Base-by-base conservation (phyloP, 2,888 invertebrate genomes). In the Latheticus oryzae region DNA sequence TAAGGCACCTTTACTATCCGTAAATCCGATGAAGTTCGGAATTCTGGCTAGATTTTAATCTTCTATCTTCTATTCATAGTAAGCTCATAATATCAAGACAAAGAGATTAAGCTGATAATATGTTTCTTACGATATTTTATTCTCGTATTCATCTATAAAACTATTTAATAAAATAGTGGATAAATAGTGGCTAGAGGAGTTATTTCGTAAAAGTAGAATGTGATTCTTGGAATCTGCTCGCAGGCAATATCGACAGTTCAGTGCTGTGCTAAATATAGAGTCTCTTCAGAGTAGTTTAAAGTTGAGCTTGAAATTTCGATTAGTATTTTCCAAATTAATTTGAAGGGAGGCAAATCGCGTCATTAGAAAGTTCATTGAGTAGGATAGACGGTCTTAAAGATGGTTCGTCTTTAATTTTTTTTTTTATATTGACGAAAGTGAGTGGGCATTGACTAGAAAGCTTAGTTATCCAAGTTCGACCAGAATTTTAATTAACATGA, bases 291-390 rank as follows among this genome's bases (percentile, higher is more conserved):
- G 38, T 50, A 50, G 50, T 50, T 50, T 50, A 50, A 50, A 50
- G 50, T 50, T 50, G 30, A 5, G 32, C 11, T 32, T 45, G 50
- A 50, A 50, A 50, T 38, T 50, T 50, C 50, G 50, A 50, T 50
- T 38, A 50, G 50, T 50, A 38, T 50, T 50, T 50, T 50, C 16
- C 26, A 26, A 38, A 50, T 38, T 37, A 38, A 50, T 38, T 50
- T 50, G 13, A 21, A 26, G 24, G 9, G 38, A 9, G 28, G 38
- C 9, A 23, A 33, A 13, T 32, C 24, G 47, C 47, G 13, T 40
- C 40, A 42, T 16, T 42, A 17, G 24, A 16, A 23, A 48, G 23
- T 33, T 37, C 24, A 48, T 48, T 48, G 11, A 48, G 17, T 16
- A 48, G 26, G 48, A 17, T 37, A 16, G 24, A 15, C n/a, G 12